Evolutionary conservation across 2,888 invertebrate genomes (phyloP).

Genomic region (Mongoloraphidia duomilia): DNA sequence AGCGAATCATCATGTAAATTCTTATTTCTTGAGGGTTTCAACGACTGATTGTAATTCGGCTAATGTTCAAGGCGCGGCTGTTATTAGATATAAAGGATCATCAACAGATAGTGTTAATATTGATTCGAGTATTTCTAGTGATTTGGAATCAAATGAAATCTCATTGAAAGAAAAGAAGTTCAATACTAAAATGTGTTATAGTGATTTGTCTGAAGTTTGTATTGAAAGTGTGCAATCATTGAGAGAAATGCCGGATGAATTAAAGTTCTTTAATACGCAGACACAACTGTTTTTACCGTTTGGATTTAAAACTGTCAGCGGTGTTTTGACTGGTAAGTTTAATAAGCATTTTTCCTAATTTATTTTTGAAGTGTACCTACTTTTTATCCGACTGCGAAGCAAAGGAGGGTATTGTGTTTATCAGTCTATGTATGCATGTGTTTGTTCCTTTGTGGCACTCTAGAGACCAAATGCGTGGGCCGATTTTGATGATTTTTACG

Average conservation of each 20-base stretch:
- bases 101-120: background rate
- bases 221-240: conserved; percentile 40
- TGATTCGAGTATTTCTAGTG: too few species aligned
- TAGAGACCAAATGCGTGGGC: too few species aligned
- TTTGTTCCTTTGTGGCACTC: too few species aligned
- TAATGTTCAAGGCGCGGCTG: conserved; percentile 35
- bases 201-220: conserved; percentile 37
- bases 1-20: conserved; percentile 38
- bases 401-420: too few species aligned
- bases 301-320: conserved; percentile 20
- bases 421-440: too few species aligned
- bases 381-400: too few species aligned
- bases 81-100: conserved; percentile 31
- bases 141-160: too few species aligned
- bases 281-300: conserved; percentile 52
- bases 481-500: too few species aligned
- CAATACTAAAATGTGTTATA: conserved; percentile 14
- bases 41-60: conserved; percentile 36
- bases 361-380: too few species aligned
- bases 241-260: conserved; percentile 34
- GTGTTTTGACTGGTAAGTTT: too few species aligned
- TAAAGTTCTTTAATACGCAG: conserved; percentile 33
- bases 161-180: background rate
- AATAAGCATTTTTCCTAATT: too few species aligned
- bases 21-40: conserved; percentile 45